phyloP scores from a whole-genome alignment of 2,113 vertebrate species.

The Pygoscelis adeliae region DNA sequence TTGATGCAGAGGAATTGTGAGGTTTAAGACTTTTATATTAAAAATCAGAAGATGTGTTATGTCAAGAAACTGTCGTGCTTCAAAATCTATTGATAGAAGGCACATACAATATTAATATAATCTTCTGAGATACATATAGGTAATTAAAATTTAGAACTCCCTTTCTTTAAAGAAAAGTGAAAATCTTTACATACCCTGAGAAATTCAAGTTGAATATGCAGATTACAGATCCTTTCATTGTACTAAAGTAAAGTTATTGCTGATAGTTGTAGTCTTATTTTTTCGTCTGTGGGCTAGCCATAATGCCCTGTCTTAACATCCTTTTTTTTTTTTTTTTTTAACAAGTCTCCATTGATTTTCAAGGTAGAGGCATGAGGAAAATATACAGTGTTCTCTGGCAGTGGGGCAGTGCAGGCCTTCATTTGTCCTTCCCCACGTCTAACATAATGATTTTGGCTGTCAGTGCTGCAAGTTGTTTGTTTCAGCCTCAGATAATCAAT shows the following conservation, averaged over 20 bases:
- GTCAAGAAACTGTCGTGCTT: not conserved
- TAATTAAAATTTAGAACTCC: not conserved
- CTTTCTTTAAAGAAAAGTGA: not conserved
- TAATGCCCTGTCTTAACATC: not conserved
- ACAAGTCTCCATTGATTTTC: not conserved
- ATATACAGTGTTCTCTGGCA: not conserved
- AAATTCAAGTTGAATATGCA: not conserved
- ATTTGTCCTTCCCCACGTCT: not conserved
- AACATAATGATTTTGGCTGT: not conserved
- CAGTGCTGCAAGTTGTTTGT: slow-evolving; percentile 13
- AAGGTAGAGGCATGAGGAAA: not conserved
- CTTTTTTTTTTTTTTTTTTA: not conserved
- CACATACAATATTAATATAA: not conserved
- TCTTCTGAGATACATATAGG: not conserved
- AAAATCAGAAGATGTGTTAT: not conserved
- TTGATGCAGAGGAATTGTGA: not conserved
- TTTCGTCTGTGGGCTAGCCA: not conserved
- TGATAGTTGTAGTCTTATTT: not conserved
- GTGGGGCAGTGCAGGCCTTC: not conserved
- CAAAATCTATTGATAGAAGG: not conserved
- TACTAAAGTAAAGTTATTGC: not conserved
- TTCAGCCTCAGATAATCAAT: slow-evolving; percentile 47
- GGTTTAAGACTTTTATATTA: not conserved
- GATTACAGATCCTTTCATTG: not conserved
- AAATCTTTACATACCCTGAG: not conserved